phyloP scores from a whole-genome alignment of 2,888 invertebrate species.

The Antheraea assamensis region DNA sequence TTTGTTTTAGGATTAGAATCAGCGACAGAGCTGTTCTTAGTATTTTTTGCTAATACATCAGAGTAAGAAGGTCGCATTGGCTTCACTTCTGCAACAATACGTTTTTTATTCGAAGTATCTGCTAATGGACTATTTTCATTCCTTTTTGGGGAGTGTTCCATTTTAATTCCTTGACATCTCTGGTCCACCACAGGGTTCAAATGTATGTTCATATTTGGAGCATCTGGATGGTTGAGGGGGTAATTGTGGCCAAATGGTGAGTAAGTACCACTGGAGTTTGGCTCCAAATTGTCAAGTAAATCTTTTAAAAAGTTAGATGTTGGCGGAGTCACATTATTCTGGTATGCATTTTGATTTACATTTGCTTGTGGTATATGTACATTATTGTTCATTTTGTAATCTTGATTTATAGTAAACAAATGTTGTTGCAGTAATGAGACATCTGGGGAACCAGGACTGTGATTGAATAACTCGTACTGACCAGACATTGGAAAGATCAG shows the following conservation, averaged over 20 bases:
- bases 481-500: slow-evolving; percentile 73
- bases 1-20: slow-evolving; percentile 75
- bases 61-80: slow-evolving; percentile 94
- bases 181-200: slow-evolving; percentile 56
- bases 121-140: slow-evolving; percentile 75
- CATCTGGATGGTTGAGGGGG: slow-evolving; percentile 76
- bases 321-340: slow-evolving; percentile 56
- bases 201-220: slow-evolving; percentile 60
- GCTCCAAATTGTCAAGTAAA: slow-evolving; percentile 87
- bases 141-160: slow-evolving; percentile 67
- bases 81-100: slow-evolving; percentile 92
- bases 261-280: slow-evolving; percentile 87
- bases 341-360: slow-evolving; percentile 49
- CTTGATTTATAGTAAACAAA: slow-evolving; percentile 70
- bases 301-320: slow-evolving; percentile 85
- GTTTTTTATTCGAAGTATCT: slow-evolving; percentile 83
- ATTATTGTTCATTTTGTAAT: slow-evolving; percentile 61
- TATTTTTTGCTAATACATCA: slow-evolving; percentile 89
- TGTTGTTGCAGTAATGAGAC: slow-evolving; percentile 59
- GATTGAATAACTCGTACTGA: slow-evolving; percentile 75
- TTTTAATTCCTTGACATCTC: slow-evolving; percentile 52
- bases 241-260: slow-evolving; percentile 87
- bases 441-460: slow-evolving; percentile 65
- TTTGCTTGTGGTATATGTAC: slow-evolving; percentile 49
- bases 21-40: slow-evolving; percentile 72